These are phyloP conservation scores for Oxyteleia sp. DNA, from an alignment of 2,888 invertebrate genomes.

Conservation along the genomic window DNA sequence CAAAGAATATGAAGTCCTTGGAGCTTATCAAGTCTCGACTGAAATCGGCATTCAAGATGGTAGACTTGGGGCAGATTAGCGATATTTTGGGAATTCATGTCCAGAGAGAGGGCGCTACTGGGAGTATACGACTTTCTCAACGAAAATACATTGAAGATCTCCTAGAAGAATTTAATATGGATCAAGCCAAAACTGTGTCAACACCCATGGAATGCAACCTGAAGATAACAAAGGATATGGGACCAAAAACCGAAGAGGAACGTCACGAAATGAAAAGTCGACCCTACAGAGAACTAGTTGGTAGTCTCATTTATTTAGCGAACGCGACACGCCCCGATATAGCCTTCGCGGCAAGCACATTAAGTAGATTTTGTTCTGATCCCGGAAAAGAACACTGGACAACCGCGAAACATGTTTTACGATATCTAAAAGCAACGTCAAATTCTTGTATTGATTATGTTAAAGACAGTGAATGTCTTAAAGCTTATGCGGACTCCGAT, in stretches of 20 bases:
- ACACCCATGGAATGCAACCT: constrained; percentile 67
- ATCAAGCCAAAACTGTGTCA: constrained; percentile 34
- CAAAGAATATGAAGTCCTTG: constrained; percentile 41
- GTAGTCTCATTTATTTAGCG: constrained; percentile 73
- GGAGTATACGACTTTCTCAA: constrained; percentile 64
- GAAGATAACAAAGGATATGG: constrained; percentile 56
- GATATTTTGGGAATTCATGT: constrained; percentile 64
- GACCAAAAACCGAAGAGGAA: constrained; percentile 37
- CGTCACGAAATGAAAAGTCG: constrained; percentile 43
- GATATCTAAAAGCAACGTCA: constrained; percentile 56
- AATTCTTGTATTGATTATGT: constrained; percentile 62
- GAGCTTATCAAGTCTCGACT: constrained; percentile 56
- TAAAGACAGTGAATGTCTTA: constrained; percentile 38
- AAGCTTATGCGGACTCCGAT: constrained; percentile 45
- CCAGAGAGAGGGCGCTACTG: constrained; percentile 54
- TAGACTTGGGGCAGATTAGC: constrained; percentile 61
- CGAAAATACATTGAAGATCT: constrained; percentile 64
- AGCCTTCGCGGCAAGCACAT: constrained; percentile 62
- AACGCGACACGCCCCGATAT: constrained; percentile 74
- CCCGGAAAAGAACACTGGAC: constrained; percentile 44
- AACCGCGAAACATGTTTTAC: constrained; percentile 66
- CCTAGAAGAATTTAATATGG: constrained; percentile 63
- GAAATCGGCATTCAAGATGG: constrained; percentile 64
- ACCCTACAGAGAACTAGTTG: constrained; percentile 73
- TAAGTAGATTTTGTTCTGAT: constrained; percentile 66